A percentile compares a stretch with the other conserved stretches of the same genome.
These are phyloP conservation scores for Nymphalis c-album DNA, from an alignment of 2,888 invertebrate genomes.

Conservation along the genomic window DNA sequence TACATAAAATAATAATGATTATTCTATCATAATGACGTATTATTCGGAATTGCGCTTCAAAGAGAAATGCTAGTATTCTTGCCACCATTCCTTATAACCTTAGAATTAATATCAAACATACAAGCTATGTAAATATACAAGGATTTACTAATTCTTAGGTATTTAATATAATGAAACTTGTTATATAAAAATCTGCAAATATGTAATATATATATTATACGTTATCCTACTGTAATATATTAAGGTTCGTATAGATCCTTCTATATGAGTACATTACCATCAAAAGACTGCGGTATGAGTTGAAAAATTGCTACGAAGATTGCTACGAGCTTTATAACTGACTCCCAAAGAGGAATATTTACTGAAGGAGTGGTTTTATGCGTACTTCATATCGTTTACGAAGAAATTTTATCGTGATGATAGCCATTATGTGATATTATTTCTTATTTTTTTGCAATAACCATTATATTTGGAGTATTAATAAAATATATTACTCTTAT, in stretches of 20 bases:
- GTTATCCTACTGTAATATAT: background rate
- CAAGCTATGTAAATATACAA: too few species aligned
- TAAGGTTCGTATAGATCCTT: background rate
- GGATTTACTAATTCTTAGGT: too few species aligned
- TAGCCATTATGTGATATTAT: conserved; percentile 2
- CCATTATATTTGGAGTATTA: background rate
- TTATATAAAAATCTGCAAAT: too few species aligned
- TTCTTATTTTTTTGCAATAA: background rate
- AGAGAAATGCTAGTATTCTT: too few species aligned
- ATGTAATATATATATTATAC: background rate
- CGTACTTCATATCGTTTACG: conserved; percentile 21
- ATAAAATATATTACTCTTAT: too few species aligned
- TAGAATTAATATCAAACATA: too few species aligned
- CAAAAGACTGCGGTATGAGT: conserved; percentile 18
- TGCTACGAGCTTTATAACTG: conserved; percentile 25
- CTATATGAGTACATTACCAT: conserved; percentile 20
- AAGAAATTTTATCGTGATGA: conserved; percentile 17
- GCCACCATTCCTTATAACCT: too few species aligned
- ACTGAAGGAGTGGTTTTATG: conserved; percentile 25
- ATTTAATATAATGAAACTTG: too few species aligned
- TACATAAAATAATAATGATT: too few species aligned
- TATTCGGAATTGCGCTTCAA: too few species aligned
- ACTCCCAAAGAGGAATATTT: conserved; percentile 24
- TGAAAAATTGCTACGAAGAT: conserved; percentile 26
- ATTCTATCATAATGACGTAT: too few species aligned